Evolutionary conservation across 1,140 invertebrate genomes (phyloP).

Genomic region (Stenopsyche tienmushanensis): DNA sequence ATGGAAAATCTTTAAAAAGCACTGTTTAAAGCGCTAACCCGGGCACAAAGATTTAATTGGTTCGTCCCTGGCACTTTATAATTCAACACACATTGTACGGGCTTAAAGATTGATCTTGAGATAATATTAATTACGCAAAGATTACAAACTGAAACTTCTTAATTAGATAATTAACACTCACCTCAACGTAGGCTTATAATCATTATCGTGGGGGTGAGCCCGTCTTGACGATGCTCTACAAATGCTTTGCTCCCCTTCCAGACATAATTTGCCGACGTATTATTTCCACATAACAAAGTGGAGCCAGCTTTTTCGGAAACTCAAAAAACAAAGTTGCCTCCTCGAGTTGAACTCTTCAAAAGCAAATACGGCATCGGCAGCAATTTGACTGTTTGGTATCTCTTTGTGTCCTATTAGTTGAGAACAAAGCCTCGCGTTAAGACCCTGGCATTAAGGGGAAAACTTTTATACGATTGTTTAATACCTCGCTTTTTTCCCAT

Average conservation of each 20-base stretch:
- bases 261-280: neutral
- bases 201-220: too few species aligned
- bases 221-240: too few species aligned
- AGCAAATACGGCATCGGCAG: neutral
- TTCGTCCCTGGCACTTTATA: too few species aligned
- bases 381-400: slow-evolving; percentile 2
- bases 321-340: neutral
- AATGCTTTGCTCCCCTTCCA: too few species aligned
- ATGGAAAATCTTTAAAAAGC: too few species aligned
- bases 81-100: neutral
- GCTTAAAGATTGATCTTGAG: neutral
- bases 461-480: slow-evolving; percentile 30
- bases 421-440: slow-evolving; percentile 25
- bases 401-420: slow-evolving; percentile 21
- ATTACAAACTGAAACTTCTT: slow-evolving; percentile 7
- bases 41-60: too few species aligned
- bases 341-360: neutral
- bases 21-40: too few species aligned
- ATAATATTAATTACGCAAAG: neutral
- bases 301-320: neutral
- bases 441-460: slow-evolving; percentile 7
- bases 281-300: neutral
- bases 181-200: too few species aligned
- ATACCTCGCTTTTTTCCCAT: slow-evolving; percentile 9
- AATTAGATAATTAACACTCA: slow-evolving; percentile 19